Conservation (phyloP, 2,888 invertebrate genomes). For the Allophyes oxyacanthae region DNA sequence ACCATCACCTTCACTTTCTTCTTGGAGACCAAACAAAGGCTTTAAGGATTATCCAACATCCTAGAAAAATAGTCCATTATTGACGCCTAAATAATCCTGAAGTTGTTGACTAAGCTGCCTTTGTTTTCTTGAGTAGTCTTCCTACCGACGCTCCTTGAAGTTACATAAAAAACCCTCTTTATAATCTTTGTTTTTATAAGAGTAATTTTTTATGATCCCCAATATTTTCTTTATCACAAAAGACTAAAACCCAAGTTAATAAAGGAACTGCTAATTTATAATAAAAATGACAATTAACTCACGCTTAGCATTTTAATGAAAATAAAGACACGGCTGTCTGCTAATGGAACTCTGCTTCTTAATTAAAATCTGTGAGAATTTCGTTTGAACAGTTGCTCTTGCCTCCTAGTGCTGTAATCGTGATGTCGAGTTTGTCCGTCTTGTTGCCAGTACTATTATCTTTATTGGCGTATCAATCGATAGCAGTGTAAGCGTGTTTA, state of each 20-base stretch:
- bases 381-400: constrained; percentile 58
- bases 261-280: constrained; percentile 51
- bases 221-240: constrained; percentile 41
- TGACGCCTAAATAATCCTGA: constrained; percentile 19
- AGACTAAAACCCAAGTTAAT: constrained; percentile 29
- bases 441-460: constrained; percentile 42
- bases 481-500: constrained; percentile 46
- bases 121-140: constrained; percentile 14
- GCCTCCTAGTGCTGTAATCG: constrained; percentile 53
- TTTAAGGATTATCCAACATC: constrained; percentile 39
- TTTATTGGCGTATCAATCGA: constrained; percentile 49
- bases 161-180: constrained; percentile 12
- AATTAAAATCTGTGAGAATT: constrained; percentile 71
- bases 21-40: constrained; percentile 51
- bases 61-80: constrained; percentile 34
- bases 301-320: constrained; percentile 60
- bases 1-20: constrained; percentile 76
- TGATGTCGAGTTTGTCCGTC: constrained; percentile 40
- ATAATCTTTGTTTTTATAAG: constrained; percentile 14
- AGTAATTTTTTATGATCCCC: constrained; percentile 18
- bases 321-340: constrained; percentile 44
- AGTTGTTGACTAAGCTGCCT: constrained; percentile 11
- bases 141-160: constrained; percentile 1
- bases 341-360: constrained; percentile 58
- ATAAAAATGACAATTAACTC: constrained; percentile 61